These are phyloP conservation scores for Pterocles orientalis DNA, from an alignment of 2,113 vertebrate genomes.

Conservation along the genomic window DNA sequence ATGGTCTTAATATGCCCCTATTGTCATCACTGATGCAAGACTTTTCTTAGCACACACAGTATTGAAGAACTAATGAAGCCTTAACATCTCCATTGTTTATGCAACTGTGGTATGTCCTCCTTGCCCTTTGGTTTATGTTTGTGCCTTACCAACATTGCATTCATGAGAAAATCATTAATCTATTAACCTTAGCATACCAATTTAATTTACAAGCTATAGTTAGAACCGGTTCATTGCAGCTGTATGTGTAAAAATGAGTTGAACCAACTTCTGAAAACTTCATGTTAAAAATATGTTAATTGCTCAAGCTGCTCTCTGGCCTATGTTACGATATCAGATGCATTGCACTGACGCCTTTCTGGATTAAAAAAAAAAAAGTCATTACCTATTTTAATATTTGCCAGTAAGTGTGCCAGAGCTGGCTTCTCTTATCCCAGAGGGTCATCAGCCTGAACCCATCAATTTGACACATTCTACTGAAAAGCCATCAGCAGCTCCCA, in stretches of 20 bases:
- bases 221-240: slow-evolving; percentile 22
- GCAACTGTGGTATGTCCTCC: slow-evolving; percentile 5
- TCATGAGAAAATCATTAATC: slow-evolving; percentile 66
- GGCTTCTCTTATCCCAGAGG: background rate
- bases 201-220: slow-evolving; percentile 56
- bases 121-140: slow-evolving; percentile 53
- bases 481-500: slow-evolving; percentile 13
- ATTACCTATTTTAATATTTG: slow-evolving; percentile 52
- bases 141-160: slow-evolving; percentile 25
- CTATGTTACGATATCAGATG: background rate
- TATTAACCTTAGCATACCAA: slow-evolving; percentile 45
- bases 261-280: slow-evolving; percentile 38
- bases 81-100: slow-evolving; percentile 37
- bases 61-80: background rate
- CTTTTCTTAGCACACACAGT: background rate
- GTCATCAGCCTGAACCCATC: slow-evolving; percentile 48
- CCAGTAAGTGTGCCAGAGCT: slow-evolving; percentile 25
- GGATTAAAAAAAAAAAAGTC: background rate
- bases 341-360: background rate
- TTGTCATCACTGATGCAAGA: background rate
- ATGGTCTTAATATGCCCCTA: background rate
- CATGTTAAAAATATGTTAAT: slow-evolving; percentile 36
- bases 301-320: slow-evolving; percentile 15
- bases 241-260: background rate
- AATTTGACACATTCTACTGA: slow-evolving; percentile 17